Conservation (phyloP, 2,797 vertebrate species). For the Mionectes olivaceus region DNA sequence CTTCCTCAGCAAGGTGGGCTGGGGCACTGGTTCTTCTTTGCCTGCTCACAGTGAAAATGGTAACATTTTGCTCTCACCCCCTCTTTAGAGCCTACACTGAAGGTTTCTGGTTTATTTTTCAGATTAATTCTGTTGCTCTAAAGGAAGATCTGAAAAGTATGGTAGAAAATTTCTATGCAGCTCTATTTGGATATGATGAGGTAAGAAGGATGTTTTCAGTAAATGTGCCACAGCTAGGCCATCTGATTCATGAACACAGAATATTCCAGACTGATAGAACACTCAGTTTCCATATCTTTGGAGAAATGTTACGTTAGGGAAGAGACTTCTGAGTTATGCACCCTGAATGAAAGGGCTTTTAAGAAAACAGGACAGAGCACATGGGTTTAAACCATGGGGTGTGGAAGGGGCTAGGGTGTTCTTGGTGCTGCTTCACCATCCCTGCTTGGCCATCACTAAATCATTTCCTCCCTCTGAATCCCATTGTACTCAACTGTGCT, state of each 20-base stretch:
- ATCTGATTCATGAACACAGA: not conserved
- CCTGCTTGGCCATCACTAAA: not conserved
- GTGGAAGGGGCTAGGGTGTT: not conserved
- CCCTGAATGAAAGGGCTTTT: not conserved
- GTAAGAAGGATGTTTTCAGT: conserved; percentile 75
- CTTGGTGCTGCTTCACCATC: not conserved
- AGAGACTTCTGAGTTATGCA: not conserved
- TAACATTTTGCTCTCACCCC: not conserved
- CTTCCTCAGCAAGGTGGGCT: too few species aligned
- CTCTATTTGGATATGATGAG: conserved; percentile 98
- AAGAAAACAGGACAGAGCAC: not conserved
- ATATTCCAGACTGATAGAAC: not conserved
- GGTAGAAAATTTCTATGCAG: conserved; percentile 94
- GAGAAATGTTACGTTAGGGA: not conserved
- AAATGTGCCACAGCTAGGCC: not conserved
- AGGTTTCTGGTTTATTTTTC: conserved; percentile 60
- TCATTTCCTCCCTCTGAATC: not conserved
- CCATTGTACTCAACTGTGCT: not conserved
- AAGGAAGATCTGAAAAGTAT: conserved; percentile 89
- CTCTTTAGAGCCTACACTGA: not conserved
- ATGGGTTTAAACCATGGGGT: not conserved
- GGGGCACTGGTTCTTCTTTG: not conserved
- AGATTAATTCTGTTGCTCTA: conserved; percentile 89
- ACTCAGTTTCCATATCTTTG: not conserved
- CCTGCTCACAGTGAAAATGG: not conserved